Conservation (phyloP, 2,888 invertebrate species). For the Lamellibrachia columna region DNA sequence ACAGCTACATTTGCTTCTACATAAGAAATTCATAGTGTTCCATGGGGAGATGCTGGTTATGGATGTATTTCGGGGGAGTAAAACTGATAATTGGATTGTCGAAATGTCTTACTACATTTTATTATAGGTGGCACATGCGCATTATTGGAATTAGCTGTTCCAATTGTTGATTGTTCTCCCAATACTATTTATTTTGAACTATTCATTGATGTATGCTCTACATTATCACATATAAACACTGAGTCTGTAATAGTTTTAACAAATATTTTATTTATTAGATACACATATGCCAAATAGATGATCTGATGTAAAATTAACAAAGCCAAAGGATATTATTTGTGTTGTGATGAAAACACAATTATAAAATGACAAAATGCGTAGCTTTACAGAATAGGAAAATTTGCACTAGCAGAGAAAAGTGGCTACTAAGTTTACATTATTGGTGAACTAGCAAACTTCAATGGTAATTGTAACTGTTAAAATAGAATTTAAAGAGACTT, state of each 20-base stretch:
- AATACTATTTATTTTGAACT: not conserved
- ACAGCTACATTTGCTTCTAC: not conserved
- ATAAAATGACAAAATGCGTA: not conserved
- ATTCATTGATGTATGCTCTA: not conserved
- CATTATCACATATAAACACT: not conserved
- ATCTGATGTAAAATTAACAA: not conserved
- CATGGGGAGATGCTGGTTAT: not conserved
- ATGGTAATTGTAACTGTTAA: not conserved
- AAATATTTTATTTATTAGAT: not conserved
- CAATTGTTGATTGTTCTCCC: not conserved
- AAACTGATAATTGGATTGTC: constrained; percentile 4
- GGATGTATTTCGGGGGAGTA: not conserved
- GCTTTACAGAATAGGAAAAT: not conserved
- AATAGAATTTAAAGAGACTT: not conserved
- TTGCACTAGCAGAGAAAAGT: not conserved
- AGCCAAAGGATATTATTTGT: not conserved
- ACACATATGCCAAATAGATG: not conserved
- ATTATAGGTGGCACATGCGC: not conserved
- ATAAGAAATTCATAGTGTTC: not conserved
- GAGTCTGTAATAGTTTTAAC: not conserved
- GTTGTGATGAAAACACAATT: not conserved
- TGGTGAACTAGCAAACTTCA: not conserved
- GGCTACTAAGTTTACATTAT: not conserved
- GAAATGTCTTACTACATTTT: not conserved
- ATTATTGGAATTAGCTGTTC: not conserved